Percentiles rank a stretch among this genome's conserved stretches.
phyloP scores from a whole-genome alignment of 2,113 vertebrate species.

The Pachycephala philippinensis region DNA sequence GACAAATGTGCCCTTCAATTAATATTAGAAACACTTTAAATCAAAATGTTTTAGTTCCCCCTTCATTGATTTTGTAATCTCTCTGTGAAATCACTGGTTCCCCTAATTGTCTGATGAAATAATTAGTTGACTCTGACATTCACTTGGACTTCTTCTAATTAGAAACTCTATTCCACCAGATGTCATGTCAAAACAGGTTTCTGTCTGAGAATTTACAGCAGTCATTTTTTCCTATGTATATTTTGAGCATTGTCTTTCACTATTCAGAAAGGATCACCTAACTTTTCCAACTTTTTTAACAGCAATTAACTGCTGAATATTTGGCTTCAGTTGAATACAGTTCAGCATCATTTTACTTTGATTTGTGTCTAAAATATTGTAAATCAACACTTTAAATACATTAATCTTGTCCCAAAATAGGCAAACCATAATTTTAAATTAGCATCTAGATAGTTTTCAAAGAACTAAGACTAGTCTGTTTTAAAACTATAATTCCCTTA shows the following conservation, averaged over 20 bases:
- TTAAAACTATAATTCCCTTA: background rate
- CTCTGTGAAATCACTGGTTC: background rate
- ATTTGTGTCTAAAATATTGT: background rate
- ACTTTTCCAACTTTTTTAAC: background rate
- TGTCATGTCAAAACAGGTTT: background rate
- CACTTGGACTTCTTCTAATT: background rate
- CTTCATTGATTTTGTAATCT: slow-evolving; percentile 31
- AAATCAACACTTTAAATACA: background rate
- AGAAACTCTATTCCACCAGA: background rate
- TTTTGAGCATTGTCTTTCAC: background rate
- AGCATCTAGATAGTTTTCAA: background rate
- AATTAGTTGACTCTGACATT: slow-evolving; percentile 32
- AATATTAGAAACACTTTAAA: slow-evolving; percentile 1
- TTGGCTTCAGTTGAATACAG: background rate
- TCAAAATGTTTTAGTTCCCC: background rate
- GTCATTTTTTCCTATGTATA: background rate
- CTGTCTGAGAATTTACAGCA: background rate
- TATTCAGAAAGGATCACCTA: background rate
- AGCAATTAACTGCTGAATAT: background rate
- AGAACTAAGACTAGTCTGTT: background rate
- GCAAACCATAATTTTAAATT: background rate
- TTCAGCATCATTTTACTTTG: background rate
- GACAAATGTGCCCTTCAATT: slow-evolving; percentile 15
- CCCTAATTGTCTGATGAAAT: slow-evolving; percentile 30
- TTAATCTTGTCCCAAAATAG: background rate